phyloP scores from a whole-genome alignment of 2,113 vertebrate genomes.

The Elaphurus davidianus region DNA sequence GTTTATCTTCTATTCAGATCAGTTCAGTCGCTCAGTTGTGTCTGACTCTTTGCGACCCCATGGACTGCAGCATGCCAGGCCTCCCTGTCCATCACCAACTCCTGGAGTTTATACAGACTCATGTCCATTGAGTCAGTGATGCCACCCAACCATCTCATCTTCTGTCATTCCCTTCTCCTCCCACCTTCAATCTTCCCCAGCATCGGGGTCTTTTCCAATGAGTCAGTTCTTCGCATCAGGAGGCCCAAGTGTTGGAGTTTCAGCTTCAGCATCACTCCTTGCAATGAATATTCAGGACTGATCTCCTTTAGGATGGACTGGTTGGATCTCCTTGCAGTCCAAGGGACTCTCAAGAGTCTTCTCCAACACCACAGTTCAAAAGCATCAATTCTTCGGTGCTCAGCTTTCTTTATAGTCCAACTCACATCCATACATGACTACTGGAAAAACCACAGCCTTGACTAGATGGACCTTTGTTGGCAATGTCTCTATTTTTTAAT shows the following conservation, averaged over 20 bases:
- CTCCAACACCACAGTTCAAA: not conserved
- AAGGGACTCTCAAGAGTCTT: not conserved
- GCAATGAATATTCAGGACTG: not conserved
- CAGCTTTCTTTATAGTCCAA: not conserved
- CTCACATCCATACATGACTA: not conserved
- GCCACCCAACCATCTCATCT: not conserved
- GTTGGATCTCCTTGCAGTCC: not conserved
- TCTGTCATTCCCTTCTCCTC: not conserved
- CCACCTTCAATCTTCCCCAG: not conserved
- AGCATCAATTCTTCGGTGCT: fast-evolving
- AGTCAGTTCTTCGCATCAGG: not conserved
- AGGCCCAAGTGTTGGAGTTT: not conserved
- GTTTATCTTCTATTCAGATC: not conserved
- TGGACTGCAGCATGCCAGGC: not conserved
- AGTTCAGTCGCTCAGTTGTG: not conserved
- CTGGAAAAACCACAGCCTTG: not conserved
- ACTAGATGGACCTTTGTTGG: not conserved
- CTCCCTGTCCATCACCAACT: not conserved
- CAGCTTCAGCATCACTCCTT: not conserved
- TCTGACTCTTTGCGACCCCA: not conserved
- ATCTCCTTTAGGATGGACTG: not conserved
- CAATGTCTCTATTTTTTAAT: not conserved
- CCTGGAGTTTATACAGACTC: not conserved
- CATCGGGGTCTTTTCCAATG: not conserved
- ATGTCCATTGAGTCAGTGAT: not conserved